phyloP scores from a whole-genome alignment of 2,888 invertebrate species.

The Platerodrilus igneus region DNA sequence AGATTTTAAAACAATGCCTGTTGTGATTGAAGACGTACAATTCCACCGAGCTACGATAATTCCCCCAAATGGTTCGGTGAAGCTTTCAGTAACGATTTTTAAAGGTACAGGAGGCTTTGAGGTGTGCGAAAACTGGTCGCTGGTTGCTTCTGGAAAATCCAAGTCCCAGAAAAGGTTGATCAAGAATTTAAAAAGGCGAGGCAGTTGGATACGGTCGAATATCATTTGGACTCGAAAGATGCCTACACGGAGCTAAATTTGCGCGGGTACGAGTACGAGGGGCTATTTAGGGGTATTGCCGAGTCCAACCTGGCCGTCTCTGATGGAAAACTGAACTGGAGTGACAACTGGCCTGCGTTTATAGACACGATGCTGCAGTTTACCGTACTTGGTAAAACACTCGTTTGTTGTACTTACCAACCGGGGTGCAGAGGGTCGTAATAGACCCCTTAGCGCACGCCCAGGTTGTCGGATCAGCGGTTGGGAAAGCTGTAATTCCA shows the following conservation, averaged over 20 bases:
- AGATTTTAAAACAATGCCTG: conserved; percentile 72
- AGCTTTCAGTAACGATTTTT: conserved; percentile 77
- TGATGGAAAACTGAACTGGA: conserved; percentile 75
- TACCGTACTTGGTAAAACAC: conserved; percentile 73
- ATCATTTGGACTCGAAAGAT: conserved; percentile 61
- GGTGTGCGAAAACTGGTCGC: conserved; percentile 78
- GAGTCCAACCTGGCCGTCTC: conserved; percentile 72
- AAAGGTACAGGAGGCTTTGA: conserved; percentile 83
- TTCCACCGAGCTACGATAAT: conserved; percentile 92
- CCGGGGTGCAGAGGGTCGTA: conserved; percentile 73
- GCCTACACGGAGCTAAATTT: conserved; percentile 82
- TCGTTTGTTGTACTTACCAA: conserved; percentile 82
- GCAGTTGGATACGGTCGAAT: conserved; percentile 44
- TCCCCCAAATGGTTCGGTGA: conserved; percentile 73
- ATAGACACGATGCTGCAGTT: conserved; percentile 96
- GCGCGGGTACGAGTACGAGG: conserved; percentile 81
- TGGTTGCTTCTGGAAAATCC: conserved; percentile 77
- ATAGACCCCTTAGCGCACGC: conserved; percentile 74
- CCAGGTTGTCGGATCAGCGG: conserved; percentile 38
- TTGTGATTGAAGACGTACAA: conserved; percentile 83
- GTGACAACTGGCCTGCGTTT: conserved; percentile 89
- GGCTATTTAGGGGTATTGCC: conserved; percentile 75
- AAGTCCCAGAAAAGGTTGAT: conserved; percentile 58
- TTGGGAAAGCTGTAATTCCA: conserved; percentile 49
- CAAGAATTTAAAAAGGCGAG: conserved; percentile 56